Conservation (phyloP, 2,888 invertebrate species). For the Ommatoiulus sabulosus region DNA sequence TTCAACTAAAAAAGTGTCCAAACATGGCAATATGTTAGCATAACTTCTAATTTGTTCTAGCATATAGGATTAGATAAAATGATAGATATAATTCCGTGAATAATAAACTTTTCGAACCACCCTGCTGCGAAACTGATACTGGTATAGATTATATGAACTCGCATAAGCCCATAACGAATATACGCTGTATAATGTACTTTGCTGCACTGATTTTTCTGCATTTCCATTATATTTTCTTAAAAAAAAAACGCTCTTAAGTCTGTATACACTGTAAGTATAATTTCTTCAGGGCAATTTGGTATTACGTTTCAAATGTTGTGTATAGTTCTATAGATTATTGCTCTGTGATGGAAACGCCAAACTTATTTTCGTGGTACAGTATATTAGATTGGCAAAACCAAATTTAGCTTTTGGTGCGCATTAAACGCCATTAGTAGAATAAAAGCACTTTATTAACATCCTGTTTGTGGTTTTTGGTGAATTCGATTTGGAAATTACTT, state of each 20-base stretch:
- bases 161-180: too few species aligned
- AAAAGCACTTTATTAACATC: neutral
- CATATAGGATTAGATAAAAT: too few species aligned
- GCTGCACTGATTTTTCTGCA: too few species aligned
- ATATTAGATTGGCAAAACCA: neutral
- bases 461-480: neutral
- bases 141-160: too few species aligned
- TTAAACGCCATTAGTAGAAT: neutral
- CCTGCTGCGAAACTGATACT: too few species aligned
- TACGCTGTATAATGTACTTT: too few species aligned
- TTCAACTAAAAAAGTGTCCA: neutral
- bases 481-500: neutral
- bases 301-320: neutral
- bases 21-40: too few species aligned
- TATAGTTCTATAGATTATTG: neutral
- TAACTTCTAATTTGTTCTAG: too few species aligned
- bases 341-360: neutral
- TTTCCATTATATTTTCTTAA: neutral
- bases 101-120: too few species aligned
- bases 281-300: neutral
- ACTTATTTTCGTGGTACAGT: neutral
- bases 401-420: neutral
- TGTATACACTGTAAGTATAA: too few species aligned
- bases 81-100: too few species aligned
- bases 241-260: neutral